Conservation (phyloP, 2,797 vertebrate species). For the Gallinago nigripennis region DNA sequence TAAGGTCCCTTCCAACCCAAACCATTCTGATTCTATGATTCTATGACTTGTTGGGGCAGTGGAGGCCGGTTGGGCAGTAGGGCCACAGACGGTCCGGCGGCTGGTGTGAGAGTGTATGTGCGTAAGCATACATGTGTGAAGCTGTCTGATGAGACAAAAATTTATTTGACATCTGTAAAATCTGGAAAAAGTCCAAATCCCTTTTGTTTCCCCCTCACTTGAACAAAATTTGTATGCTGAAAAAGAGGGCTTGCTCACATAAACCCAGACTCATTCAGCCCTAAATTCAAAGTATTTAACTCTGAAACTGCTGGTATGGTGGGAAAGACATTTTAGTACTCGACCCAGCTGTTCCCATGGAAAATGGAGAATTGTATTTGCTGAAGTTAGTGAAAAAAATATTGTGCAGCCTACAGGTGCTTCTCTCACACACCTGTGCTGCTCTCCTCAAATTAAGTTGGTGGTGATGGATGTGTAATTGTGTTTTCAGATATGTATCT, state of each 20-base stretch:
- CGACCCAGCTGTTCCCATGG: background rate
- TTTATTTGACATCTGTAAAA: background rate
- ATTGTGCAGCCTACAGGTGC: background rate
- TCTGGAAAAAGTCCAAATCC: background rate
- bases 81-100: background rate
- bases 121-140: background rate
- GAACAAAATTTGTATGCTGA: background rate
- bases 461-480: conserved; percentile 32
- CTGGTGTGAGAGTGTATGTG: background rate
- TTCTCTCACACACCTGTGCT: background rate
- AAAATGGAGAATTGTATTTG: background rate
- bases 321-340: background rate
- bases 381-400: background rate
- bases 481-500: conserved; percentile 23
- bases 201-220: background rate
- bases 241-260: background rate
- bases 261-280: background rate
- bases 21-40: too few relatives aligned
- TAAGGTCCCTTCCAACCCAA: too few relatives aligned
- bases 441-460: conserved; percentile 15
- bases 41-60: background rate
- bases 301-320: background rate
- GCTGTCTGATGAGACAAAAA: background rate
- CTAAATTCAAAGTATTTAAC: background rate
- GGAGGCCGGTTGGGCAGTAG: background rate